Percentiles rank a stretch among this genome's conserved stretches.
phyloP scores from a whole-genome alignment of 2,797 vertebrate species.

The Petrocephalus schoutedeni region DNA sequence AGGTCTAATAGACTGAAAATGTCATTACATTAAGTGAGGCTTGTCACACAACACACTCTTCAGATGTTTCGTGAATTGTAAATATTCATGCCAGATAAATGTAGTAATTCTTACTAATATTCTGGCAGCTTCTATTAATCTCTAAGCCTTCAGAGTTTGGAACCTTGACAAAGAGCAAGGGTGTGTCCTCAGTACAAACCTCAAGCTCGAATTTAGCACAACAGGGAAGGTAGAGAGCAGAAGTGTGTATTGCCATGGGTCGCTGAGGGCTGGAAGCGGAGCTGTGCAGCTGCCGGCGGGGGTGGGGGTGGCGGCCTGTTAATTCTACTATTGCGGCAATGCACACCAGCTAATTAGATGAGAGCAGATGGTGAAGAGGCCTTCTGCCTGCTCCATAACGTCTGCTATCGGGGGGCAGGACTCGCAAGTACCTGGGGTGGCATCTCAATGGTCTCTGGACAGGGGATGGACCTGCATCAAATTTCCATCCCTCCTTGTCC shows the following conservation, averaged over 20 bases:
- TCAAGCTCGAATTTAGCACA: background rate
- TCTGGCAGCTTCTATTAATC: background rate
- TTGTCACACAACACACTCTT: background rate
- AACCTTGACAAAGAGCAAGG: background rate
- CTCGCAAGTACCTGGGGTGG: background rate
- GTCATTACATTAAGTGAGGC: background rate
- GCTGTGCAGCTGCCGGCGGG: background rate
- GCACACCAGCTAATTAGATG: slow-evolving; percentile 23
- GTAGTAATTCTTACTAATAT: background rate
- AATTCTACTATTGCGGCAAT: slow-evolving; percentile 5
- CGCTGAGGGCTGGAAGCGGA: background rate
- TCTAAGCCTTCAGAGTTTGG: background rate
- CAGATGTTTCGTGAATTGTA: background rate
- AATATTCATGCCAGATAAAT: background rate
- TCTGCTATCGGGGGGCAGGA: background rate
- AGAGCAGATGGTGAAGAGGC: slow-evolving; percentile 23
- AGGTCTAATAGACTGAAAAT: slow-evolving; percentile 1
- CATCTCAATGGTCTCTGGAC: background rate
- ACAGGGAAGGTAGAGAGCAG: background rate
- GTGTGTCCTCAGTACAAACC: background rate
- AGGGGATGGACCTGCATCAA: background rate
- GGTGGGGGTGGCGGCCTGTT: background rate
- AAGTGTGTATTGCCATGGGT: background rate
- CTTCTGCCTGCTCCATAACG: slow-evolving; percentile 17
- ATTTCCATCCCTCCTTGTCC: background rate